Base-by-base conservation (phyloP, 2,888 invertebrate species). In the Heliconius ismenius region DNA sequence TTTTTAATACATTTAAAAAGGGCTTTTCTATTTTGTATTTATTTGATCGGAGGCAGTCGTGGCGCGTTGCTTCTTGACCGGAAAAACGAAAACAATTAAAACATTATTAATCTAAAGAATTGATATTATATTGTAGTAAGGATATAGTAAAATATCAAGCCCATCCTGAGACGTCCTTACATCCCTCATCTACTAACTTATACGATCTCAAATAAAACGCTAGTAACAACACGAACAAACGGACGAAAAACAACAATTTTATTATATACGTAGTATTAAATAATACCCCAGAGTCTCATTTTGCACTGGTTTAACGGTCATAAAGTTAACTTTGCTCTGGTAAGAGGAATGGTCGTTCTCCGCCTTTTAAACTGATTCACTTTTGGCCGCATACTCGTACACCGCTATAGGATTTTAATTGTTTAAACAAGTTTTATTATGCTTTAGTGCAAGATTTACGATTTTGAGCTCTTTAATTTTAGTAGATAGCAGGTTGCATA, bases 281-380 rank as follows among this genome's bases (percentile, higher is more conserved):
- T 67, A 77, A 80, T 77, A 75, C 79, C 75, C 79, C 24, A 49
- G 80, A 77, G 79, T 76, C 69, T 64, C 76, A 69, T 78, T 80
- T 76, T 60, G 75, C 74, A 79, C 69, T 76, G 76, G 75, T 76
- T 78, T 76, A 77, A 78, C 78, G 76, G 73, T 76, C 78, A 74
- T 79, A 80, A 81, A 81, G 78, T 69, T 80, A 49, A 76, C 74
- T 76, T 72, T 74, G 32, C 75, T 43, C 67, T 39, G 65, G 68
- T 43, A 75, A 73, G 74, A 76, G 65, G 26, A 78, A 76, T 74
- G 70, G 74, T 68, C 74, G 72, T 74, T 76, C 74, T 72, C 54
- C 67, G 73, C 73, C 73, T 75, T 79, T 77, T 70, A 75, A 74
- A 72, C 76, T 74, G 77, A 67, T 74, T 77, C 73, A 65, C 63